Percentiles rank a stretch among this genome's conserved stretches.
Conservation (phyloP, 2,797 vertebrate species). For the Sternarchorhynchus goeldii region DNA sequence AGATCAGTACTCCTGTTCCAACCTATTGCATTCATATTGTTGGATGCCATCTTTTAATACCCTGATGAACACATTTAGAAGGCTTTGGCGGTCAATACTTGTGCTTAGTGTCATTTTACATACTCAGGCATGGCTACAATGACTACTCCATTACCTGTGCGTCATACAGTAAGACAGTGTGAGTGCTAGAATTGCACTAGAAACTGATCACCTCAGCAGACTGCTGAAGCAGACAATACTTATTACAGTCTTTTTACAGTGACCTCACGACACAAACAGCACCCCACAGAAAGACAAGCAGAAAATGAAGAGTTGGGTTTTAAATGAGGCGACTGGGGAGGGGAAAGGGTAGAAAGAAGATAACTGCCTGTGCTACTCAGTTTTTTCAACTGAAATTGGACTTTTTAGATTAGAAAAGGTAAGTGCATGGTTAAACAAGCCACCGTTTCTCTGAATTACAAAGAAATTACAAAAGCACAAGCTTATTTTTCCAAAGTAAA, state of each 20-base stretch:
- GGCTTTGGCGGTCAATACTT: neutral
- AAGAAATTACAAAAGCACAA: conserved; percentile 6
- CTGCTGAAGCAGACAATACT: conserved; percentile 20
- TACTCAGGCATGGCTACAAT: neutral
- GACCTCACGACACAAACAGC: neutral
- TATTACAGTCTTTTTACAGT: conserved; percentile 6
- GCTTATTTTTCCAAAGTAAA: conserved; percentile 16
- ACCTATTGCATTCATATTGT: neutral
- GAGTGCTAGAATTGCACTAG: neutral
- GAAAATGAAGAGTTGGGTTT: neutral
- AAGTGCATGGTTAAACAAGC: neutral
- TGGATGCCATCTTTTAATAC: neutral
- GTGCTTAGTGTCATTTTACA: neutral
- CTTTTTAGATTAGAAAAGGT: neutral
- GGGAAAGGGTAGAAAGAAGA: neutral
- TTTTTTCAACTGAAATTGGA: too few species aligned
- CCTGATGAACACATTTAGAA: neutral
- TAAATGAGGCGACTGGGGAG: neutral
- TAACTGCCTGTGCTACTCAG: too few species aligned
- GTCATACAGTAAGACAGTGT: neutral
- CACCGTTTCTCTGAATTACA: neutral
- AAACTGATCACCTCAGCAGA: neutral
- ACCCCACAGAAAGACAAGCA: neutral
- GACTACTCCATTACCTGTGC: neutral
- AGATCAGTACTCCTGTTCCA: neutral